phyloP scores from a whole-genome alignment of 1,140 invertebrate species.

The Ganaspis sp. region DNA sequence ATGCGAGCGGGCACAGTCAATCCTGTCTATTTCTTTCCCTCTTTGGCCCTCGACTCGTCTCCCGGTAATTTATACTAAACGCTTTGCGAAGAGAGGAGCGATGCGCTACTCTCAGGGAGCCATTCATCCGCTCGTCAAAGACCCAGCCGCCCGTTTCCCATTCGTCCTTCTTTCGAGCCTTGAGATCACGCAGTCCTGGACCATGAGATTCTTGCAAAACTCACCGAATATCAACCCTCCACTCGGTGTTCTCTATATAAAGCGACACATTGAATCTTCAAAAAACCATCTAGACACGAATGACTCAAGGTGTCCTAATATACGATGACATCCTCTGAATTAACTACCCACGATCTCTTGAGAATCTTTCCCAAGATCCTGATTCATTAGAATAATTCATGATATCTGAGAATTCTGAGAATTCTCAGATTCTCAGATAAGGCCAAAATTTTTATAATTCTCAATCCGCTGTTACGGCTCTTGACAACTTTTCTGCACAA shows the following conservation, averaged over 20 bases:
- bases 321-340: slow-evolving; percentile 8
- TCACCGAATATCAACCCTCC: slow-evolving; percentile 19
- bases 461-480: not conserved
- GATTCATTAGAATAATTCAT: slow-evolving; percentile 27
- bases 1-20: slow-evolving; percentile 21
- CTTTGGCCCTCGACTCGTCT: slow-evolving; percentile 40
- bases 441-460: not conserved
- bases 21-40: slow-evolving; percentile 35
- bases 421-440: slow-evolving; percentile 19
- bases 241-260: not conserved
- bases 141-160: slow-evolving; percentile 6
- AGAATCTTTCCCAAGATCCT: slow-evolving; percentile 22
- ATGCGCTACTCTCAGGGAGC: slow-evolving; percentile 8
- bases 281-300: slow-evolving; percentile 22
- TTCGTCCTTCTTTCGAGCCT: not conserved
- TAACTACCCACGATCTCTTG: slow-evolving; percentile 7
- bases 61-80: slow-evolving; percentile 45
- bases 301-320: slow-evolving; percentile 28
- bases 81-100: slow-evolving; percentile 25
- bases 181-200: not conserved
- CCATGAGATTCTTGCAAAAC: slow-evolving; percentile 36
- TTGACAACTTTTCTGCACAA: not conserved
- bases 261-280: not conserved
- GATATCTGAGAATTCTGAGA: slow-evolving; percentile 13
- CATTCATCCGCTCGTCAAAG: slow-evolving; percentile 29